Evolutionary conservation across 2,797 vertebrate species (phyloP).

Genomic region (Adrianichthys oophorus): DNA sequence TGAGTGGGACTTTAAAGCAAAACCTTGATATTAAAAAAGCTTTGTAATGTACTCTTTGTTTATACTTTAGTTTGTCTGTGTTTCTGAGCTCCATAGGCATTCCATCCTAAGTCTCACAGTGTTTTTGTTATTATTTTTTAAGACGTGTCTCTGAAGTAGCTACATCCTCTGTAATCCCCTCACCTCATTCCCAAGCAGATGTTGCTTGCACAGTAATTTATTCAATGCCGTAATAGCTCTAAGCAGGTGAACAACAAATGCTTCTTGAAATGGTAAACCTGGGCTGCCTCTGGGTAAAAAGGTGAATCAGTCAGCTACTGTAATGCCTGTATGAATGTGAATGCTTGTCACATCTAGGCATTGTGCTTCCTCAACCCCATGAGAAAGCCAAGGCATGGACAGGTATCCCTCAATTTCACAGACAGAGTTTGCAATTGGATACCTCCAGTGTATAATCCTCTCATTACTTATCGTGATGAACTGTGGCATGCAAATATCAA

Average conservation of each 20-base stretch:
- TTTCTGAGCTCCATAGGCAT: neutral
- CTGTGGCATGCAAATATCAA: conserved; percentile 83
- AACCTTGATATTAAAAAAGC: too few species aligned
- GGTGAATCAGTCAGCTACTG: conserved; percentile 15
- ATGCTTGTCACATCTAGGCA: conserved; percentile 32
- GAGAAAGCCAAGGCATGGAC: conserved; percentile 47
- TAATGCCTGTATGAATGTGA: conserved; percentile 16
- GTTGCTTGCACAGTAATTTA: conserved; percentile 58
- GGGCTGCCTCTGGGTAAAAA: conserved; percentile 25
- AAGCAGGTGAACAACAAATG: conserved; percentile 49
- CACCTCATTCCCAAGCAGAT: conserved; percentile 51
- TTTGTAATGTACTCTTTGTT: too few species aligned
- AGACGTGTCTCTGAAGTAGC: conserved; percentile 13
- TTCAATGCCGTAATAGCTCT: conserved; percentile 39
- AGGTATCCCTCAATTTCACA: conserved; percentile 59
- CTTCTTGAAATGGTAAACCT: conserved; percentile 44
- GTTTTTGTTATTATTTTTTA: conserved; percentile 41
- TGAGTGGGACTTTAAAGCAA: too few species aligned
- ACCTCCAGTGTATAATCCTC: conserved; percentile 81
- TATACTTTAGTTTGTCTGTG: too few species aligned
- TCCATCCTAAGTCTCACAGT: conserved; percentile 29
- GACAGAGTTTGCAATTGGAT: conserved; percentile 76
- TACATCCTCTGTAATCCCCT: conserved; percentile 58
- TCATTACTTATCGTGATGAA: conserved; percentile 86
- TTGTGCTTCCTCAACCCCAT: conserved; percentile 34